phyloP scores from a whole-genome alignment of 2,113 vertebrate genomes.

The Sminthopsis crassicaudata region DNA sequence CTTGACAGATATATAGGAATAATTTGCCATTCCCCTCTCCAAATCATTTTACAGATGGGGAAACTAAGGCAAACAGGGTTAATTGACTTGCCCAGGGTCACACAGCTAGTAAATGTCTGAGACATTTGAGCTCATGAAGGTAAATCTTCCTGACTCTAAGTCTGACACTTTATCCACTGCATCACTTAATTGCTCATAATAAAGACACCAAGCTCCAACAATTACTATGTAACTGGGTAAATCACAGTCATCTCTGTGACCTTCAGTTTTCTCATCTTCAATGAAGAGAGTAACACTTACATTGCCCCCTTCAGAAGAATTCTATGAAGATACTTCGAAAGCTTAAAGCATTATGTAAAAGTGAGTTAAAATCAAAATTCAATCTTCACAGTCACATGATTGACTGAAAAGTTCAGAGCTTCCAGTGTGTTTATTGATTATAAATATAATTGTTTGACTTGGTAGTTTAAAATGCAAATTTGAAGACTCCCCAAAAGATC shows the following conservation, averaged over 20 bases:
- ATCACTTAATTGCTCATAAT: not conserved
- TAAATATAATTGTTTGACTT: not conserved
- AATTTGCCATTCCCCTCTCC: no score
- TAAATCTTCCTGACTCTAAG: not conserved
- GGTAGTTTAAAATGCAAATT: not conserved
- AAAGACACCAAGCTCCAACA: not conserved
- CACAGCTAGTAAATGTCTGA: no score
- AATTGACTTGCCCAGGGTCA: no score
- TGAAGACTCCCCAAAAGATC: not conserved
- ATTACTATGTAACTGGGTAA: not conserved
- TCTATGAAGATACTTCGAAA: not conserved
- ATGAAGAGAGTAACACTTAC: not conserved
- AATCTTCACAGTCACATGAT: not conserved
- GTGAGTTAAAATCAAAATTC: not conserved
- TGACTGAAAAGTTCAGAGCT: not conserved
- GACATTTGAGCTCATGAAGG: no score
- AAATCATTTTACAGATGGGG: no score
- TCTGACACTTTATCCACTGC: not conserved
- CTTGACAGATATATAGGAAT: no score
- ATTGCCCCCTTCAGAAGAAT: not conserved
- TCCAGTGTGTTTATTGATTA: not conserved
- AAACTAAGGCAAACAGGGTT: no score
- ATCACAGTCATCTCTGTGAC: not conserved
- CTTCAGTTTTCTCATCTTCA: not conserved
- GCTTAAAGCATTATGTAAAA: not conserved